Percentiles rank a stretch among this genome's conserved stretches.
Evolutionary conservation across 2,113 vertebrate species (phyloP).

Genomic region (Grammomys surdaster): DNA sequence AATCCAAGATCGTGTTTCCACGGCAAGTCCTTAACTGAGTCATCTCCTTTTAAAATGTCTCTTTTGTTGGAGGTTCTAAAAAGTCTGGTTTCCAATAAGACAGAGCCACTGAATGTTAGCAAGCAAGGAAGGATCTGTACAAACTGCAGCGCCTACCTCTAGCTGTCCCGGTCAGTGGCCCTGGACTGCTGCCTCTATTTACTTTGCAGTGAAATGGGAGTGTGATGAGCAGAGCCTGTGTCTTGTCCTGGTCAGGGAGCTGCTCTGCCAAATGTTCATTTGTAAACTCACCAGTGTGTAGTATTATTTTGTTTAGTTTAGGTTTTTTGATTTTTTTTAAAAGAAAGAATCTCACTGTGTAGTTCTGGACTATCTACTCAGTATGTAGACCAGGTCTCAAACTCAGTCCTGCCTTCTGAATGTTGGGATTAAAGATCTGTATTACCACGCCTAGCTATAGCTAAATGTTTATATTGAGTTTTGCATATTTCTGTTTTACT

Average conservation of each 20-base stretch:
- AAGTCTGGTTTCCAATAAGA: background rate
- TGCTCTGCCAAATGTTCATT: fast-evolving
- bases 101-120: fast-evolving
- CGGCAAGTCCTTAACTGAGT: background rate
- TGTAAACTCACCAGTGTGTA: fast-evolving
- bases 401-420: background rate
- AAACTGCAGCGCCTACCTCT: background rate
- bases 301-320: background rate
- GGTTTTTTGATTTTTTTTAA: too few relatives aligned
- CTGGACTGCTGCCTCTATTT: fast-evolving
- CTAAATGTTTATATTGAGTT: background rate
- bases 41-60: background rate
- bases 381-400: background rate
- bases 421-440: background rate
- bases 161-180: fast-evolving
- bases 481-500: fast-evolving
- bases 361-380: background rate
- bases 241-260: fast-evolving
- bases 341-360: background rate
- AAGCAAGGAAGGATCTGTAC: background rate
- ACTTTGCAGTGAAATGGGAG: too few relatives aligned
- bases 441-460: background rate
- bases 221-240: fast-evolving
- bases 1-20: background rate
- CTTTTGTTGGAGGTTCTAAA: background rate